phyloP scores from a whole-genome alignment of 2,888 invertebrate genomes.

The Synanthedon andrenaeformis region DNA sequence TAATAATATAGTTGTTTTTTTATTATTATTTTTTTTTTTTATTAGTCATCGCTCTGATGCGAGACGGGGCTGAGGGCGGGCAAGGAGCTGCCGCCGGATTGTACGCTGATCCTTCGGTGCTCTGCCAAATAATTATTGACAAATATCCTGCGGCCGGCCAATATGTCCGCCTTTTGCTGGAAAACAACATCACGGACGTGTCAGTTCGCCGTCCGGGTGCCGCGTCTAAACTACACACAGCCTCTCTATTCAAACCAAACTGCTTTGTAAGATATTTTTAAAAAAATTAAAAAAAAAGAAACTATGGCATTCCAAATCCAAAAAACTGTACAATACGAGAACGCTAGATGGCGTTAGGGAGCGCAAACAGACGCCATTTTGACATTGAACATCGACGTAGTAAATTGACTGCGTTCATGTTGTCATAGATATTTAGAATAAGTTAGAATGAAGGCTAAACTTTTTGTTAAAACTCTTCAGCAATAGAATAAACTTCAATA shows the following conservation, averaged over 20 bases:
- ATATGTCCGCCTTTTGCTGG: conserved; percentile 71
- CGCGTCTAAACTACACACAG: conserved; percentile 9
- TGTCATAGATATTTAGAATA: no score
- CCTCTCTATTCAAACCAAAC: conserved; percentile 29
- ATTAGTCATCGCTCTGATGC: conserved; percentile 67
- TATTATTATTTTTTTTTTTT: conserved; percentile 27
- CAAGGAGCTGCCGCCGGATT: conserved; percentile 64
- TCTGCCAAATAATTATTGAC: conserved; percentile 73
- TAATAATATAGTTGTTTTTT: no score
- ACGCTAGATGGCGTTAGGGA: no score
- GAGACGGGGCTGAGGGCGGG: conserved; percentile 66
- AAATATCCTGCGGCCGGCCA: conserved; percentile 71
- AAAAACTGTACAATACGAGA: conserved; percentile 9
- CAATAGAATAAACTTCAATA: no score
- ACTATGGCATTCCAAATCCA: conserved; percentile 48
- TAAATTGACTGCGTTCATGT: no score
- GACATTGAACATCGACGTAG: no score
- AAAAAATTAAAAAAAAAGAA: conserved; percentile 26
- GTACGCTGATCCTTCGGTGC: conserved; percentile 71
- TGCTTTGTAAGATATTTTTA: conserved; percentile 34
- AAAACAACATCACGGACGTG: conserved; percentile 58
- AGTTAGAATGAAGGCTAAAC: no score
- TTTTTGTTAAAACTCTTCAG: no score
- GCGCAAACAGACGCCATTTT: no score
- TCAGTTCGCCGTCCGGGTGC: conserved; percentile 35